Evolutionary conservation across 2,888 invertebrate genomes (phyloP).

Genomic region (Drosophila ezoana): DNA sequence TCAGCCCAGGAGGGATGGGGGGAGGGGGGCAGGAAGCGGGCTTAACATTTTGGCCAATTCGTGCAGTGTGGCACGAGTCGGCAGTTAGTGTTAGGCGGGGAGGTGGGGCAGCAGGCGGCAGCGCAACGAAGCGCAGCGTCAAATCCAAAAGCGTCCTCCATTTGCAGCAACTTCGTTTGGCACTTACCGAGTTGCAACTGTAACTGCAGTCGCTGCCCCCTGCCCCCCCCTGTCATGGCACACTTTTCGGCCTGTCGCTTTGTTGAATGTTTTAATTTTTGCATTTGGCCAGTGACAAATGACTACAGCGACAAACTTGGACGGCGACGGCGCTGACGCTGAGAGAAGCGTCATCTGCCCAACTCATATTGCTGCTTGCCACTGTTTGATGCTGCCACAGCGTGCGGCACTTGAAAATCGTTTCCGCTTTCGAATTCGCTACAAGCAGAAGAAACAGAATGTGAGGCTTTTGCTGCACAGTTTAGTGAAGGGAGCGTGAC

Average conservation of each 20-base stretch:
- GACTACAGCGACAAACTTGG: constrained; percentile 72
- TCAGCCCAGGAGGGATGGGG: constrained; percentile 33
- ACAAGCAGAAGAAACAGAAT: constrained; percentile 15
- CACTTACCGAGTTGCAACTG: constrained; percentile 44
- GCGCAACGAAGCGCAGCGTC: constrained; percentile 65
- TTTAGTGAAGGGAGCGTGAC: not conserved
- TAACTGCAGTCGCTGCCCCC: not conserved
- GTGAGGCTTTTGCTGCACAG: constrained; percentile 23
- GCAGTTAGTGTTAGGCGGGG: constrained; percentile 41
- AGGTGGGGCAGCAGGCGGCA: not conserved
- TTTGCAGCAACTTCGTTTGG: constrained; percentile 64
- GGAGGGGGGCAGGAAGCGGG: constrained; percentile 38
- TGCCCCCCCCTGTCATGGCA: constrained; percentile 50
- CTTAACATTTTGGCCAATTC: constrained; percentile 65
- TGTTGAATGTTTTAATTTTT: constrained; percentile 60
- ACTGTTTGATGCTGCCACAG: constrained; percentile 23
- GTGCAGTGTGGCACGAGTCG: constrained; percentile 62
- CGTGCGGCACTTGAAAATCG: constrained; percentile 54
- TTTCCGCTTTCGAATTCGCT: constrained; percentile 54
- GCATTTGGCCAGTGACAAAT: constrained; percentile 67
- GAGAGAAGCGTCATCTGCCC: not conserved
- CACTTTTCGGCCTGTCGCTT: constrained; percentile 64
- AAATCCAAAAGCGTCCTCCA: constrained; percentile 66
- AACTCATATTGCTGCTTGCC: constrained; percentile 6
- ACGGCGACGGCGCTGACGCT: not conserved